Conservation (phyloP, 2,113 vertebrate genomes). For the Neogale vison region DNA sequence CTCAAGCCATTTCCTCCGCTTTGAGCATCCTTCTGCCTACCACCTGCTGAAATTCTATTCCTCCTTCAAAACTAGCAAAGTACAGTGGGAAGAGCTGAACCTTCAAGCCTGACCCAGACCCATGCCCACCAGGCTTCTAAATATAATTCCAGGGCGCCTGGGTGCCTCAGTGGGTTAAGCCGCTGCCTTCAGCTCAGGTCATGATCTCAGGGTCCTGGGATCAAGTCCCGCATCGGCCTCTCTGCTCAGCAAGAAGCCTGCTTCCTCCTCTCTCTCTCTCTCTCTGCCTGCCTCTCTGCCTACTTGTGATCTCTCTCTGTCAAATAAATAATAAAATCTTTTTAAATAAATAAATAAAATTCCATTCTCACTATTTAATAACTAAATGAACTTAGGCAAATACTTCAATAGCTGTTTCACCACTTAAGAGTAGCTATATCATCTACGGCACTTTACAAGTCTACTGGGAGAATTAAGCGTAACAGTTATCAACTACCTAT, state of each 20-base stretch:
- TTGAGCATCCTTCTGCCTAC: background rate
- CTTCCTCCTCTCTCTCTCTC: too few species aligned
- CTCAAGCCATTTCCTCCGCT: background rate
- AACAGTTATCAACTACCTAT: background rate
- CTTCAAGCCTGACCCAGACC: background rate
- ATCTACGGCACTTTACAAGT: background rate
- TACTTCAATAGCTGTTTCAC: background rate
- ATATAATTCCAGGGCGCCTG: background rate
- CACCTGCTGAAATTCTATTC: background rate
- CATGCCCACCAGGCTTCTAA: background rate
- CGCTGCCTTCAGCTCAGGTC: too few species aligned
- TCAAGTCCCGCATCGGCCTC: too few species aligned
- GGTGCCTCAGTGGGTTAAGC: too few species aligned
- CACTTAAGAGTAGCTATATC: background rate
- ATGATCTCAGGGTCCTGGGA: too few species aligned
- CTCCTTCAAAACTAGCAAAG: constrained; percentile 27
- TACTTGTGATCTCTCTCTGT: too few species aligned
- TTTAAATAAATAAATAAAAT: background rate
- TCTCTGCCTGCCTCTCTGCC: too few species aligned
- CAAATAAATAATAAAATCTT: too few species aligned
- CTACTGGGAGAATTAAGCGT: background rate
- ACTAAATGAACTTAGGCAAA: background rate
- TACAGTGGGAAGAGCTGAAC: background rate
- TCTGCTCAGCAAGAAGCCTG: too few species aligned
- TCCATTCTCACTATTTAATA: background rate